These are phyloP conservation scores for Argyra leucocephala DNA, from an alignment of 2,888 invertebrate genomes.

Conservation along the genomic window DNA sequence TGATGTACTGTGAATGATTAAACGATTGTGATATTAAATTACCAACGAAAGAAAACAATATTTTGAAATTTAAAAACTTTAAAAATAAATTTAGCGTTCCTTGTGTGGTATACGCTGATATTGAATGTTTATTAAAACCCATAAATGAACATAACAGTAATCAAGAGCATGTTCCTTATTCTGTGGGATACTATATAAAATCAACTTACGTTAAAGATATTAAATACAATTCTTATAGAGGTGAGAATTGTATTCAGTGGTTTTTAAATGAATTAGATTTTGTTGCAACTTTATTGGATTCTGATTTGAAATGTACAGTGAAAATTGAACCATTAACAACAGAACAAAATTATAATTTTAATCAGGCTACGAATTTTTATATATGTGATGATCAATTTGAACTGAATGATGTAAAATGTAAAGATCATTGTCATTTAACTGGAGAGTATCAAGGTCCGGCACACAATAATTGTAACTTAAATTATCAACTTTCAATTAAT, in stretches of 20 bases:
- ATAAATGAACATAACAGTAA: not conserved
- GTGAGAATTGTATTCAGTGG: not conserved
- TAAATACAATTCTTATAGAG: not conserved
- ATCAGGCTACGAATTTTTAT: slow-evolving; percentile 7
- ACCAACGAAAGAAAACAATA: slow-evolving; percentile 23
- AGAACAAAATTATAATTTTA: slow-evolving; percentile 15
- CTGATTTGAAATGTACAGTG: not conserved
- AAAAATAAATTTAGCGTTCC: slow-evolving; percentile 11
- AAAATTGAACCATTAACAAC: slow-evolving; percentile 4
- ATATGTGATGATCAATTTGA: slow-evolving; percentile 12
- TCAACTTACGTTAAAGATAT: not conserved
- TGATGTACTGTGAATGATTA: not conserved
- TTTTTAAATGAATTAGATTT: slow-evolving; percentile 19
- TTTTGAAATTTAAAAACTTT: slow-evolving; percentile 21
- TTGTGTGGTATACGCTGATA: not conserved
- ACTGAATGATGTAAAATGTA: not conserved
- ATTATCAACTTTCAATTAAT: slow-evolving; percentile 23
- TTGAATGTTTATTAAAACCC: not conserved
- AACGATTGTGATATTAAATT: slow-evolving; percentile 14
- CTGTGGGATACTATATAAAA: not conserved
- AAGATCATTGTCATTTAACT: slow-evolving; percentile 21
- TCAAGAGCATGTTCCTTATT: not conserved
- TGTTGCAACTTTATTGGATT: not conserved
- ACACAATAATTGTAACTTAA: slow-evolving; percentile 26
- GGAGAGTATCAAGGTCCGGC: slow-evolving; percentile 27